Conservation (phyloP, 2,888 invertebrate species). For the Chydorus sphaericus region DNA sequence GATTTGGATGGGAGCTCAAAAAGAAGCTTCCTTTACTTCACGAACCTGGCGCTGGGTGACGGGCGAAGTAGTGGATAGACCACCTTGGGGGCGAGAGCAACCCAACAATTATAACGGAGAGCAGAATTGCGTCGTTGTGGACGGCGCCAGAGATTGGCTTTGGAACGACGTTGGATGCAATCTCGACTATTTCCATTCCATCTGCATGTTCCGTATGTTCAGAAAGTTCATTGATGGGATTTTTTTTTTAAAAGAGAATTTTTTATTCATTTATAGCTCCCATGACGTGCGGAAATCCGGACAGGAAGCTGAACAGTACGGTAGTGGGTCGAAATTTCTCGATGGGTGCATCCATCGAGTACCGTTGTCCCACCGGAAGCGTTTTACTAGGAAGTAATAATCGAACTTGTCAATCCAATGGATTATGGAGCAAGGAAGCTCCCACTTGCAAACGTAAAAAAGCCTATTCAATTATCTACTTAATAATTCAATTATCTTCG, state of each 20-base stretch:
- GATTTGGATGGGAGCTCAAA: slow-evolving; percentile 82
- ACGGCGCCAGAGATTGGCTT: slow-evolving; percentile 75
- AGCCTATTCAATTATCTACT: not conserved
- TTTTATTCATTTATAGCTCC: slow-evolving; percentile 51
- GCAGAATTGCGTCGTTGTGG: slow-evolving; percentile 85
- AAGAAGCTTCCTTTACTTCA: slow-evolving; percentile 66
- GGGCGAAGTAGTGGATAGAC: slow-evolving; percentile 63
- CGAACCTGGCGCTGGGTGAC: slow-evolving; percentile 70
- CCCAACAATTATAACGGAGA: slow-evolving; percentile 92
- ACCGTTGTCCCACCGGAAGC: slow-evolving; percentile 67
- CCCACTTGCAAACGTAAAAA: slow-evolving; percentile 74
- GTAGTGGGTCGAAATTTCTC: slow-evolving; percentile 49
- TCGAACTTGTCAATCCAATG: slow-evolving; percentile 53
- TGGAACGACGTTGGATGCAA: slow-evolving; percentile 94
- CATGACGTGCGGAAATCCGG: slow-evolving; percentile 73
- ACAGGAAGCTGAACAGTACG: slow-evolving; percentile 67
- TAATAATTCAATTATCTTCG: not conserved
- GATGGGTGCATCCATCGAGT: slow-evolving; percentile 54
- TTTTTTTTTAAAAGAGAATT: slow-evolving; percentile 20
- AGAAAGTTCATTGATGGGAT: not conserved
- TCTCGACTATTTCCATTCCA: slow-evolving; percentile 81
- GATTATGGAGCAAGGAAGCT: slow-evolving; percentile 68
- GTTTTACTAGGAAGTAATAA: slow-evolving; percentile 53
- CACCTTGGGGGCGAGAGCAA: slow-evolving; percentile 84
- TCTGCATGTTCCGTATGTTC: slow-evolving; percentile 47